phyloP scores from a whole-genome alignment of 2,797 vertebrate genomes.

The Typhlichthys eigenmanni region DNA sequence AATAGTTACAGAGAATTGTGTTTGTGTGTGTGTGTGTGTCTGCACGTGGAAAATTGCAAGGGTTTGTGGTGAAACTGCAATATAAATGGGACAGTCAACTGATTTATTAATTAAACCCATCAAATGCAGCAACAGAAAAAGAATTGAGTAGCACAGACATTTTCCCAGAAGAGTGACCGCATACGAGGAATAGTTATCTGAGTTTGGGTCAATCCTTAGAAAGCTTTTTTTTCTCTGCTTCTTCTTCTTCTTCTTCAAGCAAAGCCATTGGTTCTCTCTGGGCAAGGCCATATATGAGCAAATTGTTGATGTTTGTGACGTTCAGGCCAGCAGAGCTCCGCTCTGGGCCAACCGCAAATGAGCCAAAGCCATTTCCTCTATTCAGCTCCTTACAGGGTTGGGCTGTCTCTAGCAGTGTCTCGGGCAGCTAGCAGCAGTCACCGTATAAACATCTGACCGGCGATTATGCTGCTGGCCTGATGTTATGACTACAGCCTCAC shows the following conservation, averaged over 20 bases:
- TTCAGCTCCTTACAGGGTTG: constrained; percentile 70
- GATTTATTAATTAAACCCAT: constrained; percentile 4
- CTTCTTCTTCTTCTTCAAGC: too few species aligned
- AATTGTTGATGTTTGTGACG: constrained; percentile 61
- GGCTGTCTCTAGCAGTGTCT: constrained; percentile 56
- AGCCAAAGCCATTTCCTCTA: constrained; percentile 71
- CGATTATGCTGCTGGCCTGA: constrained; percentile 47
- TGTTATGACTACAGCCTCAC: constrained; percentile 16
- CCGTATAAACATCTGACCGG: constrained; percentile 62
- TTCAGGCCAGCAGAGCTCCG: constrained; percentile 48
- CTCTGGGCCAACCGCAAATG: constrained; percentile 58
- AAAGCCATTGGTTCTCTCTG: constrained; percentile 60
- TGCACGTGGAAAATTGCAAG: constrained; percentile 2
- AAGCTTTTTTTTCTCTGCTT: neutral
- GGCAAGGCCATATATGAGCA: constrained; percentile 73
- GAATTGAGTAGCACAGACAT: neutral
- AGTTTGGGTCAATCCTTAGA: constrained; percentile 32
- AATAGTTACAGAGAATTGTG: constrained; percentile 33
- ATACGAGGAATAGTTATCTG: neutral
- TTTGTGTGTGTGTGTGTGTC: neutral
- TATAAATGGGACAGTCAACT: constrained; percentile 10
- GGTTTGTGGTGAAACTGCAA: constrained; percentile 8
- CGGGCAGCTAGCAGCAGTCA: constrained; percentile 39
- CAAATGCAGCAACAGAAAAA: neutral
- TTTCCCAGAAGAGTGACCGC: neutral